phyloP scores from a whole-genome alignment of 2,797 vertebrate species.

The Microctenopoma stevenorrisi region DNA sequence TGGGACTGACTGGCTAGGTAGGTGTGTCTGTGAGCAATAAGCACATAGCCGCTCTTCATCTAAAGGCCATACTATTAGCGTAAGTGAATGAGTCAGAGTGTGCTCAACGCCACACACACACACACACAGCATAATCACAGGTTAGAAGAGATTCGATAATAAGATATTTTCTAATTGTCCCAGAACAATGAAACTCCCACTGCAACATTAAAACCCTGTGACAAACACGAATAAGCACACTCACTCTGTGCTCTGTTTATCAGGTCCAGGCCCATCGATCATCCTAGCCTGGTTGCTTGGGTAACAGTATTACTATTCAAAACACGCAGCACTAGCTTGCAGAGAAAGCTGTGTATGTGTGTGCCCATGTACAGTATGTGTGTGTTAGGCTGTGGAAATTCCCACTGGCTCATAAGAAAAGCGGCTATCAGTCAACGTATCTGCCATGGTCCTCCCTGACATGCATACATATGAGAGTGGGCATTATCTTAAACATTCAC shows the following conservation, averaged over 20 bases:
- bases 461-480: constrained; percentile 62
- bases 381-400: constrained; percentile 65
- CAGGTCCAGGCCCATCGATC: constrained; percentile 80
- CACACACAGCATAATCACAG: constrained; percentile 8
- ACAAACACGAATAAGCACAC: constrained; percentile 28
- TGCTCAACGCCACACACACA: constrained; percentile 23
- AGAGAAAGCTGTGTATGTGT: constrained; percentile 50
- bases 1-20: constrained; percentile 31
- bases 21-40: constrained; percentile 53
- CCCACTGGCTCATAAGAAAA: constrained; percentile 70
- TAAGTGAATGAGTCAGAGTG: constrained; percentile 62
- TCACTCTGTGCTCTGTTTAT: constrained; percentile 72
- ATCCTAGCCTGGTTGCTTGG: constrained; percentile 81
- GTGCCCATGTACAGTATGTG: constrained; percentile 8
- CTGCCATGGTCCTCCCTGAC: constrained; percentile 59
- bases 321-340: constrained; percentile 75
- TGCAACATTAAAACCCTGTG: constrained; percentile 55
- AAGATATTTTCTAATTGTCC: constrained; percentile 51
- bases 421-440: constrained; percentile 48
- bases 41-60: constrained; percentile 26
- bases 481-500: constrained; percentile 25
- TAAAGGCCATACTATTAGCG: constrained; percentile 48
- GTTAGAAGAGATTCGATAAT: constrained; percentile 42
- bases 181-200: constrained; percentile 61
- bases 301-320: constrained; percentile 86